These are phyloP conservation scores for Aphaenogaster ashmeadi DNA, from an alignment of 1,140 invertebrate species.

Conservation along the genomic window DNA sequence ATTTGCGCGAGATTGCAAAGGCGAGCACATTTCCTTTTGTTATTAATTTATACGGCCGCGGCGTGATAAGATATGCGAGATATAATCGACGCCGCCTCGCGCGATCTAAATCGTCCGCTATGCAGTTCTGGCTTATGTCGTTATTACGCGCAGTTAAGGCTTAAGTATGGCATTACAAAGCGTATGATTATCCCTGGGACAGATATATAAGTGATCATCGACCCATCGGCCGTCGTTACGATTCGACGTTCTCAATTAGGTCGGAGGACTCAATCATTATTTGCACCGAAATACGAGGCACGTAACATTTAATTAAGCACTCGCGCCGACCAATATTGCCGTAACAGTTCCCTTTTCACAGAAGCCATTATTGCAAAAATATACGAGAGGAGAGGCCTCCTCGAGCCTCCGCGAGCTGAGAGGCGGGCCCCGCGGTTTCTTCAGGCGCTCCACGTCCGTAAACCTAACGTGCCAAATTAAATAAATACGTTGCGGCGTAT, in stretches of 20 bases:
- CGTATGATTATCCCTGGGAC: constrained; percentile 69
- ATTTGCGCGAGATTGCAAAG: constrained; percentile 8
- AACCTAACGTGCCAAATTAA: constrained; percentile 64
- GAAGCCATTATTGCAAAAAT: constrained; percentile 69
- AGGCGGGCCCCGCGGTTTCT: constrained; percentile 40
- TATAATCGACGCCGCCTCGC: constrained; percentile 36
- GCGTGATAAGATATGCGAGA: constrained; percentile 60
- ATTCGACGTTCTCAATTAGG: constrained; percentile 72
- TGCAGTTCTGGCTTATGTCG: constrained; percentile 63
- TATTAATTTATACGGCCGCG: constrained; percentile 62
- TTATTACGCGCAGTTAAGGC: constrained; percentile 72
- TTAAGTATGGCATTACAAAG: constrained; percentile 68
- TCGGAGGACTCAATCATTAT: constrained; percentile 70
- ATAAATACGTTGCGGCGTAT: constrained; percentile 59
- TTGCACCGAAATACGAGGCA: constrained; percentile 68
- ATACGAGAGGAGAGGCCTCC: constrained; percentile 38
- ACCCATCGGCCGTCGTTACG: constrained; percentile 63
- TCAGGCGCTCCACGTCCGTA: constrained; percentile 25
- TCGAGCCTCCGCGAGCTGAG: neutral
- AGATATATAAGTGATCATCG: constrained; percentile 69
- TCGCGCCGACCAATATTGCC: constrained; percentile 57
- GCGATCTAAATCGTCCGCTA: constrained; percentile 52
- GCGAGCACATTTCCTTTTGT: constrained; percentile 51
- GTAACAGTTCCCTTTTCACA: constrained; percentile 65
- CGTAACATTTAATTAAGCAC: constrained; percentile 69